A percentile compares a stretch with the other conserved stretches of the same genome.
phyloP scores from a whole-genome alignment of 2,797 vertebrate species.

The Diplodus sargus region DNA sequence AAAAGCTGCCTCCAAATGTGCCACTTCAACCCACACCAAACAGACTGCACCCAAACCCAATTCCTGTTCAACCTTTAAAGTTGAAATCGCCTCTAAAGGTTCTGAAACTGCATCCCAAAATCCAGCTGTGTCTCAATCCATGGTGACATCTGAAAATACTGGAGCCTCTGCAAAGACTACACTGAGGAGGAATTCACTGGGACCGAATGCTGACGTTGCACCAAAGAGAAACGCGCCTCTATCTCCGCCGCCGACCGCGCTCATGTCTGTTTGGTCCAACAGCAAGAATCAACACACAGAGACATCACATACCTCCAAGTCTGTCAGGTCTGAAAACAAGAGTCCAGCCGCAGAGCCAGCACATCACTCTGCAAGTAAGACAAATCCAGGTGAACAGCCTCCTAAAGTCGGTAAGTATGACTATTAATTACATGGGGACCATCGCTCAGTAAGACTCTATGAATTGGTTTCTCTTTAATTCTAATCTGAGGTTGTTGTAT shows the following conservation, averaged over 20 bases:
- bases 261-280: not conserved
- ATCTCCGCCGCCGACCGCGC: not conserved
- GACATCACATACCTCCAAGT: not conserved
- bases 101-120: constrained; percentile 1
- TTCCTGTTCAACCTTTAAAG: not conserved
- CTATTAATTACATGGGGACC: not conserved
- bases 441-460: not conserved
- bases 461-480: not conserved
- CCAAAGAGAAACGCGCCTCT: not conserved
- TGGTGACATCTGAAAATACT: not conserved
- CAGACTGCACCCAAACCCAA: rapidly evolving
- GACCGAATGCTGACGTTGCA: not conserved
- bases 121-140: not conserved
- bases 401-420: constrained; percentile 60
- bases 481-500: not conserved
- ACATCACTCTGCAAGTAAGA: not conserved
- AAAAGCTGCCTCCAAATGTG: not conserved
- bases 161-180: not conserved
- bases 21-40: not conserved
- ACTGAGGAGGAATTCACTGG: not conserved
- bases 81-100: not conserved
- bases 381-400: not conserved
- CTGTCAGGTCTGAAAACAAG: not conserved
- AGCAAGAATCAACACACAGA: constrained; percentile 13
- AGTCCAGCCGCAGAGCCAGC: not conserved